phyloP scores from a whole-genome alignment of 2,797 vertebrate genomes.

The Pangasius krempfi region DNA sequence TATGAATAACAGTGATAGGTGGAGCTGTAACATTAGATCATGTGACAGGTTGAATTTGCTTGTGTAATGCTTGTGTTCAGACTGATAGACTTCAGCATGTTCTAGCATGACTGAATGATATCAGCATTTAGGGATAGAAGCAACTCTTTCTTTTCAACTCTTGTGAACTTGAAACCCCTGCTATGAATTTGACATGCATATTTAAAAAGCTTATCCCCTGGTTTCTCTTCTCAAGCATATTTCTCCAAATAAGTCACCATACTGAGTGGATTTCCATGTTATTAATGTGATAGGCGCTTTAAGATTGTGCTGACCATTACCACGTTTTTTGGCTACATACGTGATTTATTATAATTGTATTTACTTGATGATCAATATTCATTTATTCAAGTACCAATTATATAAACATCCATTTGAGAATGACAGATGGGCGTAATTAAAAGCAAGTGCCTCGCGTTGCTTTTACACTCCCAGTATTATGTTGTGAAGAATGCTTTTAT shows the following conservation, averaged over 20 bases:
- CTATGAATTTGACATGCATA: neutral
- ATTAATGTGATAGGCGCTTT: neutral
- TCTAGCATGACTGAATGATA: conserved; percentile 21
- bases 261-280: neutral
- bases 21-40: neutral
- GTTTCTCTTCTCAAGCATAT: neutral
- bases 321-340: neutral
- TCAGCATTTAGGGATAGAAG: neutral
- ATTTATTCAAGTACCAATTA: conserved; percentile 30
- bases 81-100: conserved; percentile 4
- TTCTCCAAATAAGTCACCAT: neutral
- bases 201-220: neutral
- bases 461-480: conserved; percentile 37
- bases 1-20: neutral
- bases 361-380: conserved; percentile 39
- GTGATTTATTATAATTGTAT: conserved; percentile 42
- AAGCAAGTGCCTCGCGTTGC: conserved; percentile 39
- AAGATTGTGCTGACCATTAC: conserved; percentile 6
- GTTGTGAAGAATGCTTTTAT: conserved; percentile 41
- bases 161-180: neutral
- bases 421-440: conserved; percentile 40
- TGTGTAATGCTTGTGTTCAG: neutral
- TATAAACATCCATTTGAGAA: conserved; percentile 40
- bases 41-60: conserved; percentile 10
- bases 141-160: conserved; percentile 17